A percentile compares a stretch with the other conserved stretches of the same genome.
These are phyloP conservation scores for Bradypus variegatus DNA, from an alignment of 2,797 vertebrate species.

Conservation along the genomic window DNA sequence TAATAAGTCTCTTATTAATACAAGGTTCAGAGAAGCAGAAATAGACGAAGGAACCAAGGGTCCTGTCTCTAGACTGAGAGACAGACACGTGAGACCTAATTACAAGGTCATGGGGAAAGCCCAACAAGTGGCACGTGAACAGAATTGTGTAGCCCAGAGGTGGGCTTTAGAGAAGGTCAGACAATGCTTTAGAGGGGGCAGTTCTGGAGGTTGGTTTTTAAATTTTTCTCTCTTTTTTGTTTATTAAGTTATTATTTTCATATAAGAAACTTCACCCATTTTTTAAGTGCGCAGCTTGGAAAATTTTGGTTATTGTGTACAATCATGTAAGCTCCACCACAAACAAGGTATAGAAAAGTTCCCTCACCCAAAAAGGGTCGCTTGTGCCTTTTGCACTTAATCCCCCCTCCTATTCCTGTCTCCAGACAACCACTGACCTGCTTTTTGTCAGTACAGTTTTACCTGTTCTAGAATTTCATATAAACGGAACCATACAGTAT, in stretches of 20 bases:
- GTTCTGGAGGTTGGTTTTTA: not conserved
- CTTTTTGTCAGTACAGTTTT: not conserved
- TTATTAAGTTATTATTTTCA: not conserved
- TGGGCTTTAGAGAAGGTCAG: not conserved
- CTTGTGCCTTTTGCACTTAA: too few relatives aligned
- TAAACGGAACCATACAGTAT: not conserved
- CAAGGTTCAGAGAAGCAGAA: fast-evolving
- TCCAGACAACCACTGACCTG: not conserved
- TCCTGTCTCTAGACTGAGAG: not conserved
- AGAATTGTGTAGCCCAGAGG: not conserved
- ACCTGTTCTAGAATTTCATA: not conserved
- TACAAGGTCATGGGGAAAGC: not conserved
- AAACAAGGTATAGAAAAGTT: fast-evolving
- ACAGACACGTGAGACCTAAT: fast-evolving
- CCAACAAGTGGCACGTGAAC: fast-evolving
- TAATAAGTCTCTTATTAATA: too few relatives aligned
- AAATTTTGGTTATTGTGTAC: too few relatives aligned
- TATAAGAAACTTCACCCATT: fast-evolving
- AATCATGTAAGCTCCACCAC: fast-evolving
- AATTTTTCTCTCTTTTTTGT: not conserved
- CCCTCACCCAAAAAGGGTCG: not conserved
- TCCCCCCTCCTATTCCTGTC: not conserved
- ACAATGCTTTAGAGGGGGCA: not conserved
- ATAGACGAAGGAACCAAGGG: not conserved
- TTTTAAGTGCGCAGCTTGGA: not conserved